Conservation (phyloP, 2,888 invertebrate species). For the Aleiodes testaceus region DNA sequence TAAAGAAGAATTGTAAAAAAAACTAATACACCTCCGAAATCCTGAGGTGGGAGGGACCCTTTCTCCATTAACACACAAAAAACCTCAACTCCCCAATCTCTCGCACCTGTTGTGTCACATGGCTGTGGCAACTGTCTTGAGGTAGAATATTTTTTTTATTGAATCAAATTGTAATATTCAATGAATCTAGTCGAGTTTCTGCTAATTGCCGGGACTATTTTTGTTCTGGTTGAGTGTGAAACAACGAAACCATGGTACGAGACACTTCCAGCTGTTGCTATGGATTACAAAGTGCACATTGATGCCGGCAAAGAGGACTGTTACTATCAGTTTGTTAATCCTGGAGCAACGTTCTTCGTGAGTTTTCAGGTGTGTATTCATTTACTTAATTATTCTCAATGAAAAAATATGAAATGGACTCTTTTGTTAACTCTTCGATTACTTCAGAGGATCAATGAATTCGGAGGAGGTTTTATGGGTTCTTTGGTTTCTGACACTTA, state of each 20-base stretch:
- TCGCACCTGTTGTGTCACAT: conserved; percentile 26
- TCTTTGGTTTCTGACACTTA: background rate
- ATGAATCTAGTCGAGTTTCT: conserved; percentile 57
- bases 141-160: background rate
- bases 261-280: conserved; percentile 90
- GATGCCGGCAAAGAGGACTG: conserved; percentile 97
- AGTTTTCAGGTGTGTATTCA: conserved; percentile 86
- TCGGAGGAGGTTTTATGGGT: background rate
- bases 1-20: background rate
- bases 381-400: conserved; percentile 3
- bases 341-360: conserved; percentile 93
- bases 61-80: background rate
- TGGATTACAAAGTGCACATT: conserved; percentile 96
- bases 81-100: conserved; percentile 6
- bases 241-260: conserved; percentile 87
- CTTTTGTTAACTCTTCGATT: too few species aligned
- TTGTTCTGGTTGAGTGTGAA: conserved; percentile 60
- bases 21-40: background rate
- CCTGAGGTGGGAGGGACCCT: conserved; percentile 11
- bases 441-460: too few species aligned
- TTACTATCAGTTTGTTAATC: conserved; percentile 94
- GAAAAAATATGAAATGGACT: background rate
- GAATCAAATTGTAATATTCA: conserved; percentile 16
- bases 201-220: conserved; percentile 49
- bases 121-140: background rate